These are phyloP conservation scores for Flexamia atlantica DNA, from an alignment of 2,888 invertebrate genomes.

Conservation along the genomic window DNA sequence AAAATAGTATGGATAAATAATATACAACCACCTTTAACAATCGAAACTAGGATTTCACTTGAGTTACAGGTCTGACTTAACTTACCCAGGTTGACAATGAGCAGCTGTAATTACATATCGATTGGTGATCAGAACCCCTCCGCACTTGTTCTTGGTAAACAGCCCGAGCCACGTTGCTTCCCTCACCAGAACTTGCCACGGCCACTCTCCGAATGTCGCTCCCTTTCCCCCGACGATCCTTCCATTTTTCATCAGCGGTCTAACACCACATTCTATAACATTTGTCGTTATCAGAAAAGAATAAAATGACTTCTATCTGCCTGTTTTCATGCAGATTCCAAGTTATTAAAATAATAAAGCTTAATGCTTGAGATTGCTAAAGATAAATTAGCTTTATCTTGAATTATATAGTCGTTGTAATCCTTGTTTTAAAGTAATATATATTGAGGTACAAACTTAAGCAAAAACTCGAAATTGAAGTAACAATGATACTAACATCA, in stretches of 20 bases:
- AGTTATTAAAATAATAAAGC: background rate
- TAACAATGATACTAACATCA: slow-evolving; percentile 50
- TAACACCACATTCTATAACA: slow-evolving; percentile 89
- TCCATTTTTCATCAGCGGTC: slow-evolving; percentile 85
- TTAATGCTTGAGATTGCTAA: background rate
- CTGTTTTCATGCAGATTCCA: background rate
- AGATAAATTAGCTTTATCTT: background rate
- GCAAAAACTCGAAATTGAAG: background rate
- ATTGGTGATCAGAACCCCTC: slow-evolving; percentile 93
- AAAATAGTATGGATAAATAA: too few relatives aligned
- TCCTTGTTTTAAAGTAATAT: background rate
- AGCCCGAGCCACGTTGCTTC: slow-evolving; percentile 96
- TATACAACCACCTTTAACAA: too few relatives aligned
- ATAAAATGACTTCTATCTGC: background rate
- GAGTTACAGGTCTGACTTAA: too few relatives aligned
- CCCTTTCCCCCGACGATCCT: slow-evolving; percentile 95
- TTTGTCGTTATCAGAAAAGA: background rate
- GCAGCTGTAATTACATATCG: slow-evolving; percentile 94
- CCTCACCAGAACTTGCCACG: slow-evolving; percentile 95
- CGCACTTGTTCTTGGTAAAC: slow-evolving; percentile 97
- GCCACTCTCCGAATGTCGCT: slow-evolving; percentile 92
- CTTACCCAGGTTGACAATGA: slow-evolving; percentile 95
- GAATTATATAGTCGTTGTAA: background rate
- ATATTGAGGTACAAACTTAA: background rate
- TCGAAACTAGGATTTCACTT: too few relatives aligned